Evolutionary conservation across 2,113 vertebrate species (phyloP), one percentile per base, ranked within the genome.

Genomic region (Cariama cristata): DNA sequence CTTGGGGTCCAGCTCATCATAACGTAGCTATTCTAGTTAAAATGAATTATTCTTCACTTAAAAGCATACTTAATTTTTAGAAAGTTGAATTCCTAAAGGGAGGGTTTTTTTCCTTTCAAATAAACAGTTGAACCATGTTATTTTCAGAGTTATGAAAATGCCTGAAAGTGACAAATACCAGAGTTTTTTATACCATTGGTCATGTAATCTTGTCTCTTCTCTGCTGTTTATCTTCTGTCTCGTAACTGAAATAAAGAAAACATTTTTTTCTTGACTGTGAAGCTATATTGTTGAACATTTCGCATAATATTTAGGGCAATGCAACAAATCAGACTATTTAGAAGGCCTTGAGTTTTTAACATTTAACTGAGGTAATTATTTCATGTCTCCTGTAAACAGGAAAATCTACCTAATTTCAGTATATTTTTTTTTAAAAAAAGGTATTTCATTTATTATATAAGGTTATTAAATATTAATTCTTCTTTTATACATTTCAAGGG

Each of bases 371-470:
- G 6, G 1, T 4, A 28, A 17, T 47, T 4, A 55, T 75, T 72
- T 86, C 5, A 23, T 75, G 9, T 76, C 24, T 17, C 14, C 8
- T 73, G 16, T 76, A 93, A 68, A 32, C 19, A 80, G 11, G 30
- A 79, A 73, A 86, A 79, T 52, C n/a, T 27, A 63, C 26, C 4
- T 30, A 44, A 83, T 79, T 68, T 79, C 15, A 14, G 14, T 58
- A 24, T 42, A 18, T 59, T 8, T 35, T 8, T 55, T 79, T 73
- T 86, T 49, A n/a, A 56, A n/a, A 67, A 77, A 91, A 62, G 47
- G 12, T 49, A 86, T 74, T 91, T 94, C 32, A 79, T 50, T 85
- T 95, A 92, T 96, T 96, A n/a, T 95, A 69, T 92, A 91, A 87
- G n/a, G 24, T 67, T 83, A 88, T 50, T 21, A 98, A 97, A 94